Conservation (phyloP, 2,797 vertebrate species). For the Heterohyrax brucei region DNA sequence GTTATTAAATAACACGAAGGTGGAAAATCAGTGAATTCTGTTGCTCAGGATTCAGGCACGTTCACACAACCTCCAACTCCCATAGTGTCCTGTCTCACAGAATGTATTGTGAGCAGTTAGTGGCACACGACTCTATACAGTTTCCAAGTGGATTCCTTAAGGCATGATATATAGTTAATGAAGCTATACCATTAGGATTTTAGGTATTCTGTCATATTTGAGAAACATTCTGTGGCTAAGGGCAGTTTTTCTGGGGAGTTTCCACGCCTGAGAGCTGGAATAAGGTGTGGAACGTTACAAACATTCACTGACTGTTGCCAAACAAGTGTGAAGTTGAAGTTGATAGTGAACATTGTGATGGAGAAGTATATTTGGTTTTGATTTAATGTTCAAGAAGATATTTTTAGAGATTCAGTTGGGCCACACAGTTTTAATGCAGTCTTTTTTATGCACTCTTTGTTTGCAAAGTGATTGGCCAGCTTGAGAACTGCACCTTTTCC, state of each 20-base stretch:
- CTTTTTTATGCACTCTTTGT: slow-evolving; percentile 9
- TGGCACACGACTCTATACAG: too few relatives aligned
- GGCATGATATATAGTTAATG: neutral
- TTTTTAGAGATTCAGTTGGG: slow-evolving; percentile 46
- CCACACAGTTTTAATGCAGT: neutral
- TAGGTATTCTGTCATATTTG: neutral
- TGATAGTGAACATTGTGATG: slow-evolving; percentile 50
- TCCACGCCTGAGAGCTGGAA: slow-evolving; percentile 52
- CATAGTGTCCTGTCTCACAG: too few relatives aligned
- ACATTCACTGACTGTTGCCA: neutral
- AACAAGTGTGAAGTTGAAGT: slow-evolving; percentile 60
- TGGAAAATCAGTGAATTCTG: too few relatives aligned
- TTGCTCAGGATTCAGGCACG: too few relatives aligned
- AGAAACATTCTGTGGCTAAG: slow-evolving; percentile 43
- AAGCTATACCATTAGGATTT: slow-evolving; percentile 24
- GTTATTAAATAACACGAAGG: too few relatives aligned
- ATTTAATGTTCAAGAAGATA: slow-evolving; percentile 66
- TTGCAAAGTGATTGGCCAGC: slow-evolving; percentile 17
- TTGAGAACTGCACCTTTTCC: neutral
- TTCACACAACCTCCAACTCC: too few relatives aligned
- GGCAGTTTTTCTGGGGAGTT: slow-evolving; percentile 50
- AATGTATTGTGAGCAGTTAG: too few relatives aligned
- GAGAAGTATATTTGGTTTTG: slow-evolving; percentile 44
- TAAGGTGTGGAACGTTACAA: neutral
- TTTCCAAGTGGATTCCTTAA: slow-evolving; percentile 1